A percentile compares a stretch with the other conserved stretches of the same genome.
Conservation (phyloP, 2,797 vertebrate species). For the Sebastes itinus region DNA sequence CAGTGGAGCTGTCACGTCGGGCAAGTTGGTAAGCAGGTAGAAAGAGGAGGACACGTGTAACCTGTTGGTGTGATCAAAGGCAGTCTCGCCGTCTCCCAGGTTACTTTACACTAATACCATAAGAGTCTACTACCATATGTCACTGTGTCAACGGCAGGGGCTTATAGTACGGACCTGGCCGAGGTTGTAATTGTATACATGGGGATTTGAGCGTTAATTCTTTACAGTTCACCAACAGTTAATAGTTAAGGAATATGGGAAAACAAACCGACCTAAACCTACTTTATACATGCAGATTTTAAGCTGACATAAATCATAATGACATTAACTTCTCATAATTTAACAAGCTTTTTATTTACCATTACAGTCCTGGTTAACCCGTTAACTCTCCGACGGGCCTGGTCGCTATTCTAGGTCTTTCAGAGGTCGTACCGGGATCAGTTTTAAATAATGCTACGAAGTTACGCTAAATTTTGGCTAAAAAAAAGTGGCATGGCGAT, state of each 20-base stretch:
- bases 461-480: no score
- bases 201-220: background rate
- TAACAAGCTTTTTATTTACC: background rate
- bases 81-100: constrained; percentile 15
- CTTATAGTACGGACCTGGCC: background rate
- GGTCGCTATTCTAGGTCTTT: no score
- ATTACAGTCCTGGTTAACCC: background rate
- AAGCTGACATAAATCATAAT: background rate
- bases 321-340: background rate
- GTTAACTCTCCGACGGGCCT: background rate
- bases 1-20: background rate
- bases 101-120: constrained; percentile 55
- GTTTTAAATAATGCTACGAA: no score
- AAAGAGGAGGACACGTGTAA: constrained; percentile 14
- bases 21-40: background rate
- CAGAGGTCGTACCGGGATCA: no score
- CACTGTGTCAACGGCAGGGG: constrained; percentile 22
- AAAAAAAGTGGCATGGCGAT: no score
- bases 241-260: accelerated
- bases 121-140: constrained; percentile 60
- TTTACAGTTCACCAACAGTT: background rate
- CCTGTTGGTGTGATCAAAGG: constrained; percentile 42
- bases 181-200: background rate
- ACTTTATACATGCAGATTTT: background rate
- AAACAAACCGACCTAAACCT: background rate